phyloP scores from a whole-genome alignment of 2,888 invertebrate species.

The Ceraclea dissimilis region DNA sequence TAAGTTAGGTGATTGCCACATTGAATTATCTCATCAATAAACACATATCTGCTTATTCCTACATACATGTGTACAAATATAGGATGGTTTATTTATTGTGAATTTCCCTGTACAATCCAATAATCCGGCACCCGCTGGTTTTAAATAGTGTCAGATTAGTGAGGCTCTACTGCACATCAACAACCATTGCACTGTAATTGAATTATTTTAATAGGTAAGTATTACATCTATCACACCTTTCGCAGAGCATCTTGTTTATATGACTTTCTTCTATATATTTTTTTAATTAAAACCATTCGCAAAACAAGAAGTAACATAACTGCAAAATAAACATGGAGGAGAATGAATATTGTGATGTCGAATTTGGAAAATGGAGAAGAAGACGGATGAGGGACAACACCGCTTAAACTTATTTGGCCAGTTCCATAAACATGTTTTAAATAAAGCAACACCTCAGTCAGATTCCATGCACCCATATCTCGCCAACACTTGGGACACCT shows the following conservation, averaged over 20 bases:
- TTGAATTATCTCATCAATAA: too few relatives aligned
- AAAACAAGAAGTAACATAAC: constrained; percentile 67
- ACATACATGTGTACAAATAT: too few relatives aligned
- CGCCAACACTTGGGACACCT: constrained; percentile 64
- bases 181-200: not conserved
- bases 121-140: too few relatives aligned
- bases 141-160: too few relatives aligned
- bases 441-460: constrained; percentile 55
- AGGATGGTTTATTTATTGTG: too few relatives aligned
- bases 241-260: constrained; percentile 63
- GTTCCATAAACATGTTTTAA: constrained; percentile 48
- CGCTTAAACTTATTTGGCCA: constrained; percentile 38
- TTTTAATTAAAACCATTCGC: constrained; percentile 64
- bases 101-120: too few relatives aligned
- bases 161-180: too few relatives aligned
- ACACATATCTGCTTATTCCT: too few relatives aligned
- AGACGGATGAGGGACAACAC: constrained; percentile 33
- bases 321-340: constrained; percentile 68
- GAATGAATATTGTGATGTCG: constrained; percentile 70
- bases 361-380: constrained; percentile 50
- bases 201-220: not conserved
- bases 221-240: constrained; percentile 48
- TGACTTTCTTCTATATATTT: constrained; percentile 63
- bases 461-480: constrained; percentile 52
- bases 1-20: too few relatives aligned